Evolutionary conservation across 2,888 invertebrate species (phyloP).

Genomic region (Hypena proboscidalis): DNA sequence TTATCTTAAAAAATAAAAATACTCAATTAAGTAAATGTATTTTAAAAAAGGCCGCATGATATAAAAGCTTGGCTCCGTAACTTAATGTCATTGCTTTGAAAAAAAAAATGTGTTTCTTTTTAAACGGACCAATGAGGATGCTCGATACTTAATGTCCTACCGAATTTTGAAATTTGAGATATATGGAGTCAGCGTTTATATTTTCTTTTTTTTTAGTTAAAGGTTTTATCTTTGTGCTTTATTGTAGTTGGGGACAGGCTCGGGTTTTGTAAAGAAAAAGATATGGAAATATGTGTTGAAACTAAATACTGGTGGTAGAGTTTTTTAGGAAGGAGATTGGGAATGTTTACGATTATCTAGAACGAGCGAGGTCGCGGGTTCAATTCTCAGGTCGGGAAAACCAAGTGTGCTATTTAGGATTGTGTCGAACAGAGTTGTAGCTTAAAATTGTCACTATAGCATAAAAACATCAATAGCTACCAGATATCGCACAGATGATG

Average conservation of each 20-base stretch:
- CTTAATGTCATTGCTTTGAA: conserved; percentile 46
- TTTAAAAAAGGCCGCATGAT: conserved; percentile 45
- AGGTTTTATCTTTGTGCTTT: background rate
- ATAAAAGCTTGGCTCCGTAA: conserved; percentile 49
- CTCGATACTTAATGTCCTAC: conserved; percentile 74
- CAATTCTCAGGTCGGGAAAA: no score
- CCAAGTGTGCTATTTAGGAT: no score
- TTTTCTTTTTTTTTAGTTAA: conserved; percentile 8
- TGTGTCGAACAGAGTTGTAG: no score
- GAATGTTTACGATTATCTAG: no score
- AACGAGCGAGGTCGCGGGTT: no score
- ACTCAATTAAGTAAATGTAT: conserved; percentile 48
- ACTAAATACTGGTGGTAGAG: no score
- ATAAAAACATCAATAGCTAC: no score
- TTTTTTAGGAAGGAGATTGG: no score
- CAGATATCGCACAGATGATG: no score
- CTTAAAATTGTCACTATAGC: no score
- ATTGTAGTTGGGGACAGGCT: background rate
- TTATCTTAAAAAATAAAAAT: conserved; percentile 24
- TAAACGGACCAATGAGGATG: conserved; percentile 75
- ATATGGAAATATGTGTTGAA: no score
- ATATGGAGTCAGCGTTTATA: conserved; percentile 34
- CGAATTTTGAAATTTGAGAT: conserved; percentile 74
- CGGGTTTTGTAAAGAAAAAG: background rate
- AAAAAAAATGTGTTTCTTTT: conserved; percentile 58